Conservation (phyloP, 2,797 vertebrate species). For the Lophius americanus region DNA sequence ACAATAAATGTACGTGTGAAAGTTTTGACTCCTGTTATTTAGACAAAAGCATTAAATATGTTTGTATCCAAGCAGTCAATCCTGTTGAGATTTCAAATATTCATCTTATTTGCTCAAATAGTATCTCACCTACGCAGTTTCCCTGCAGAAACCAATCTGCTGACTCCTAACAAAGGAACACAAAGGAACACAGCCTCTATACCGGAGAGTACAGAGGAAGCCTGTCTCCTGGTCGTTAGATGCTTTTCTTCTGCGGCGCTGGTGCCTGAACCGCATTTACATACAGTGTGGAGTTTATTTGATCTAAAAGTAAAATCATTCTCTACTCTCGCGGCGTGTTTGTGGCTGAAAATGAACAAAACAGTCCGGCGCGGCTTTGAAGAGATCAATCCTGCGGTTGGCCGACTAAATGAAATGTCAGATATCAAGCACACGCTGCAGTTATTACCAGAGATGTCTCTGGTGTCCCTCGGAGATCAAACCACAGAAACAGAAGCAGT, state of each 20-base stretch:
- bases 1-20: no score
- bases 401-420: slow-evolving; percentile 49
- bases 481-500: slow-evolving; percentile 16
- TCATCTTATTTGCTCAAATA: not conserved
- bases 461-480: slow-evolving; percentile 38
- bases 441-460: slow-evolving; percentile 32
- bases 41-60: no score
- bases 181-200: not conserved
- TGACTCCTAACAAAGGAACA: not conserved
- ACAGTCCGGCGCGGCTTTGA: slow-evolving; percentile 10
- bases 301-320: not conserved
- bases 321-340: slow-evolving; percentile 1
- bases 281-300: slow-evolving; percentile 5
- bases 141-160: not conserved
- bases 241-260: not conserved
- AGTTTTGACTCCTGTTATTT: no score
- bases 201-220: not conserved
- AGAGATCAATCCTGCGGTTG: slow-evolving; percentile 35
- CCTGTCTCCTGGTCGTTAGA: not conserved
- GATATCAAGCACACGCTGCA: slow-evolving; percentile 30
- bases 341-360: slow-evolving; percentile 27
- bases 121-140: not conserved
- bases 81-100: not conserved
- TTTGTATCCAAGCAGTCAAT: no score
- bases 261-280: not conserved